These are phyloP conservation scores for Euura lappo DNA, from an alignment of 1,140 invertebrate genomes.

Conservation along the genomic window DNA sequence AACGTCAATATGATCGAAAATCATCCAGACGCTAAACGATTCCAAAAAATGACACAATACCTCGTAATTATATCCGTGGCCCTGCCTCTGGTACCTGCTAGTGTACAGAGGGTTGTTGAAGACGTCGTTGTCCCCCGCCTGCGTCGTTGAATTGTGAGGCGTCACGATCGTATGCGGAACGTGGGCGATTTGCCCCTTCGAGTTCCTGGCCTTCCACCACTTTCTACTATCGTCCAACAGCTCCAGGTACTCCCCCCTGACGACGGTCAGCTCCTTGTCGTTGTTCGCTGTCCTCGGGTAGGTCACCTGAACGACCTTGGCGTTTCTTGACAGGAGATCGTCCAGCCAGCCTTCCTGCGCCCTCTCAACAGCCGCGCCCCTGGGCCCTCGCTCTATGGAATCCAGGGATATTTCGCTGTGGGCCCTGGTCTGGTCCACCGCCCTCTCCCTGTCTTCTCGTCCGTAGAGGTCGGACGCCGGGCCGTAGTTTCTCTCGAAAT, in stretches of 20 bases:
- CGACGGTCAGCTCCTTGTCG: constrained; percentile 95
- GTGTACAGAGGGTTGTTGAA: constrained; percentile 79
- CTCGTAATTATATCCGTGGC: constrained; percentile 57
- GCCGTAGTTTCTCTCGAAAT: constrained; percentile 61
- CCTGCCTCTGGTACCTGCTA: constrained; percentile 55
- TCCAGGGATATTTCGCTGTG: constrained; percentile 79
- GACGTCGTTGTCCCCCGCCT: constrained; percentile 62
- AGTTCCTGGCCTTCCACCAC: constrained; percentile 98
- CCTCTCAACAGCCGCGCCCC: constrained; percentile 53
- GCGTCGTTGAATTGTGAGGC: constrained; percentile 60
- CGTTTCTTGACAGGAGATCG: constrained; percentile 74
- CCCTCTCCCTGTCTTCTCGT: constrained; percentile 55
- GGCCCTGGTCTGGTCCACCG: constrained; percentile 50
- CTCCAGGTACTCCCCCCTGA: constrained; percentile 94
- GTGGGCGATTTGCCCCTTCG: constrained; percentile 86
- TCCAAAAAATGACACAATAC: constrained; percentile 25
- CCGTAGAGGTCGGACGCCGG: constrained; percentile 54
- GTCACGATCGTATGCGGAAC: constrained; percentile 98
- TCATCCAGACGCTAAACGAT: background rate
- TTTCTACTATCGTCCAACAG: constrained; percentile 93
- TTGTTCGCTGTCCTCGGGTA: constrained; percentile 97
- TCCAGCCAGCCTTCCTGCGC: constrained; percentile 74
- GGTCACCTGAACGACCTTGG: constrained; percentile 90
- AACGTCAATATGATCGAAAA: background rate
- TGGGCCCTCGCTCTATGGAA: constrained; percentile 71